A percentile compares a stretch with the other conserved stretches of the same genome.
Conservation (phyloP, 2,113 vertebrate genomes). For the Coregonus clupeaformis region DNA sequence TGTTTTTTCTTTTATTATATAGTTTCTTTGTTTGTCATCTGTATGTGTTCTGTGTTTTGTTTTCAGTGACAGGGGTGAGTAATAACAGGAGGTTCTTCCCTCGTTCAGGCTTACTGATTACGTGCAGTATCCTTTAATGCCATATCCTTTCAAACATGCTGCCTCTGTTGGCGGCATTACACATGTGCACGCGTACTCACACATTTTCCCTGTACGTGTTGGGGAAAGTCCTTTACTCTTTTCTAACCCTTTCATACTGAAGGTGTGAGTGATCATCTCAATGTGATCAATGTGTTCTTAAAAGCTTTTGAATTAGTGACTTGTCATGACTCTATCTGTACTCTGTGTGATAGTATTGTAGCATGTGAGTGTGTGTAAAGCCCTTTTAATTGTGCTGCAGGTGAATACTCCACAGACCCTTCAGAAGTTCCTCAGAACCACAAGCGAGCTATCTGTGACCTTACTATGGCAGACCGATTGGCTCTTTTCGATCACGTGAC, state of each 20-base stretch:
- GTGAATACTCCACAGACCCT: constrained; percentile 79
- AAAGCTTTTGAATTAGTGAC: too few relatives aligned
- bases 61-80: constrained; percentile 84
- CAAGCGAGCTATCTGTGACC: constrained; percentile 88
- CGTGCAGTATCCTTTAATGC: constrained; percentile 77
- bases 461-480: constrained; percentile 89
- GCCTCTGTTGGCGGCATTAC: constrained; percentile 2
- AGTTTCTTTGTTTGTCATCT: constrained; percentile 6
- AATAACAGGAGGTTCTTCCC: constrained; percentile 76
- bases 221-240: constrained; percentile 30
- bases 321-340: too few relatives aligned
- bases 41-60: constrained; percentile 66
- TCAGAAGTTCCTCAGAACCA: constrained; percentile 90
- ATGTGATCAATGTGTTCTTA: too few relatives aligned
- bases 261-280: too few relatives aligned
- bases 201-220: constrained; percentile 51
- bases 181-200: background rate
- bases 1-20: background rate
- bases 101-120: constrained; percentile 73
- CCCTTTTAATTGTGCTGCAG: constrained; percentile 69
- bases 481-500: constrained; percentile 89
- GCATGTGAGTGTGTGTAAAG: background rate
- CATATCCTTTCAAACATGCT: constrained; percentile 75
- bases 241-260: constrained; percentile 5
- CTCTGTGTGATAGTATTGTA: background rate